phyloP scores from a whole-genome alignment of 1,140 invertebrate genomes.

The Calephelis virginiensis region DNA sequence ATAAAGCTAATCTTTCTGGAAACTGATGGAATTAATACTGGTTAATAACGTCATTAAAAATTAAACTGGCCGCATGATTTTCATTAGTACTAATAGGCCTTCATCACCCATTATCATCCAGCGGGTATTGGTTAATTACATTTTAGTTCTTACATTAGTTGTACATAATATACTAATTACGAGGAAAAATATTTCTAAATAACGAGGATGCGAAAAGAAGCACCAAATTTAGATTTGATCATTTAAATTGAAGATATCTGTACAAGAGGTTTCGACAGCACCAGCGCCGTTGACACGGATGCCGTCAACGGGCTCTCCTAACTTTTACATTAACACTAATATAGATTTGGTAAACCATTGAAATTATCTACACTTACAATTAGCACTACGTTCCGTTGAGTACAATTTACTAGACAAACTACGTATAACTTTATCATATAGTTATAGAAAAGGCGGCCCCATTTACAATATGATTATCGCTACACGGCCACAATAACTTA shows the following conservation, averaged over 20 bases:
- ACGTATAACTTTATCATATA: conserved; percentile 39
- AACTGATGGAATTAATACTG: conserved; percentile 10
- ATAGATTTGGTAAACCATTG: conserved; percentile 65
- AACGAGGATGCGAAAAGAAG: conserved; percentile 15
- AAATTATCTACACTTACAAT: conserved; percentile 47
- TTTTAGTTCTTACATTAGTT: conserved; percentile 1
- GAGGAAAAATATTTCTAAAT: conserved; percentile 18
- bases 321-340: conserved; percentile 39
- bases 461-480: conserved; percentile 49
- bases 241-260: conserved; percentile 14
- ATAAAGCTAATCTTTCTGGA: conserved; percentile 9
- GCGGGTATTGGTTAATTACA: background rate
- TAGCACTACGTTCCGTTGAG: conserved; percentile 17
- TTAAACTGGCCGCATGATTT: conserved; percentile 3
- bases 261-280: background rate
- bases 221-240: conserved; percentile 17
- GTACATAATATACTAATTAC: conserved; percentile 7
- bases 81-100: conserved; percentile 2
- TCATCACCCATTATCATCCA: background rate
- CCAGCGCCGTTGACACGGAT: background rate
- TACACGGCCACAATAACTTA: background rate
- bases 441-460: conserved; percentile 71
- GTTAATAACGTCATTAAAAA: conserved; percentile 1
- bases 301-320: background rate
- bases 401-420: conserved; percentile 45